Percentiles rank a stretch among this genome's conserved stretches.
Evolutionary conservation across 2,113 vertebrate species (phyloP).

Genomic region (Acrocephalus arundinaceus): DNA sequence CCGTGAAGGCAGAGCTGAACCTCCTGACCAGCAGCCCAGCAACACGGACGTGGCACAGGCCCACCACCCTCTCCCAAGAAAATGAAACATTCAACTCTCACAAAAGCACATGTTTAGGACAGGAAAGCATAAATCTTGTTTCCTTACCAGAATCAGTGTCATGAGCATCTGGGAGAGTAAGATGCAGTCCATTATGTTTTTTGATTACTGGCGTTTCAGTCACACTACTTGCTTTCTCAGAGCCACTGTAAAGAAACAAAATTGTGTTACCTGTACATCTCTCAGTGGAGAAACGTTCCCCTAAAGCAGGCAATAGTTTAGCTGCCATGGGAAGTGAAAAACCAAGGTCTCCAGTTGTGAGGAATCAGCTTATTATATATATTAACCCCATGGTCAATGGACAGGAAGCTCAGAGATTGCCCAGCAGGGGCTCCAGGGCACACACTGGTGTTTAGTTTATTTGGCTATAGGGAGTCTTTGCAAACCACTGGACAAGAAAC

Average conservation of each 20-base stretch:
- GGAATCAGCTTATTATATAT: not conserved
- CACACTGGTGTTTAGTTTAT: not conserved
- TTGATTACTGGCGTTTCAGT: constrained; percentile 79
- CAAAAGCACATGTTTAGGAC: not conserved
- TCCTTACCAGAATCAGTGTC: constrained; percentile 87
- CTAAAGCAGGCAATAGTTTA: not conserved
- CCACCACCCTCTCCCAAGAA: not conserved
- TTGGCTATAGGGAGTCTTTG: not conserved
- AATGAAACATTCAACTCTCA: not conserved
- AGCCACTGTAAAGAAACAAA: constrained; percentile 80
- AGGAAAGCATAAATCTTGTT: not conserved
- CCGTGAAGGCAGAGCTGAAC: not conserved
- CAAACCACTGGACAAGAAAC: not conserved
- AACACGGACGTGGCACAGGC: rapidly evolving
- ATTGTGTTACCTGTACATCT: not conserved
- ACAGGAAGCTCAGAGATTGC: not conserved
- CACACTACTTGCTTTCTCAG: constrained; percentile 88
- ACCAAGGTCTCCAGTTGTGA: not conserved
- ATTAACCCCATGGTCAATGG: not conserved
- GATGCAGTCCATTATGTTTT: constrained; percentile 83
- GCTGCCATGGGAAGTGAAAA: not conserved
- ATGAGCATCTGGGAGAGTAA: constrained; percentile 89
- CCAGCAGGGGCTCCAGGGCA: not conserved
- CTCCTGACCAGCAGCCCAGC: not conserved
- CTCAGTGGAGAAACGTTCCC: not conserved